Evolutionary conservation across 2,797 vertebrate genomes (phyloP), one percentile per base, ranked within the genome.

Genomic region (Poeciliopsis paucimaculata): DNA sequence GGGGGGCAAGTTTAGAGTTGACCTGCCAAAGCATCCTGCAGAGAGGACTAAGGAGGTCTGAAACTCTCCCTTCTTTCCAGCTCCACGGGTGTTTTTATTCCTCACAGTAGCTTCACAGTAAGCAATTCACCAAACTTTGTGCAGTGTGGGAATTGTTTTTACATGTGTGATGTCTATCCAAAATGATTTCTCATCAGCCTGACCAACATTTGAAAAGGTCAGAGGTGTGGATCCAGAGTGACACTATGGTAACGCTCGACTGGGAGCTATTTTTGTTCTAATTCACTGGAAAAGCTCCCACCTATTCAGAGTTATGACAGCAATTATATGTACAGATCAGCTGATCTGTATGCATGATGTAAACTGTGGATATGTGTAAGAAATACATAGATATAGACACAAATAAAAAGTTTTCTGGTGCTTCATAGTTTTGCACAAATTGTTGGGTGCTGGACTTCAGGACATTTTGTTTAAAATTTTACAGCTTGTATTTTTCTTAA

Each of bases 1-100:
- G 36, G 12, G 28, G 34, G 6, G 53, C 5, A n/a, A 73, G 51
- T 73, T 20, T 36, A 49, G 46, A 34, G 10, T 36, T 49, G 72
- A 49, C 18, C 72, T 73, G 72, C 46, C 28, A n/a, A 36, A 53
- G 72, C 11, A 49, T 73, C 72, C 72, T 53, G 47, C 46, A 51
- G 28, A 34, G 51, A 39, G 49, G 47, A 74, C 72, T 51, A 34
- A 73, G 45, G 41, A 71, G 43, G 31, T 73, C 46, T 73, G 72
- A 73, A 23, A 73, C 16, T 34, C 43, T 73, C 47, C 46, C 72
- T 36, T 49, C 18, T 36, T 12, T 39, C 18, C 31, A 73, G 34
- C 28, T 51, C 18, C 31, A 60, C 6, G 8, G 23, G 15, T 73
- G 45, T 49, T 73, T 36, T 49, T 72, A 18, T 45, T 62, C 55